phyloP scores from a whole-genome alignment of 2,113 vertebrate species.

The Mus musculus region GRCm39 chr7:76134501-76135000 shows the following conservation, averaged over 20 bases:
- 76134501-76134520: too few relatives aligned
- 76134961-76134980: too few relatives aligned
- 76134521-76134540: not conserved
- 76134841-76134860: not conserved
- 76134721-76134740: not conserved
- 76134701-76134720: not conserved
- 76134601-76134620: not conserved
- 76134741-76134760: not conserved
- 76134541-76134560: not conserved
- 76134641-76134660: not conserved
- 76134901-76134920: too few relatives aligned
- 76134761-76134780: not conserved
- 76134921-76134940: not conserved
- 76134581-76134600: too few relatives aligned
- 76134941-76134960: not conserved
- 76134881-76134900: not conserved
- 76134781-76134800: not conserved
- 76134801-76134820: too few relatives aligned
- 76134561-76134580: not conserved
- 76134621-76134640: not conserved
- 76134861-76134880: too few relatives aligned
- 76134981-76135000: not conserved
- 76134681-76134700: not conserved
- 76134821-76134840: not conserved
- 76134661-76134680: not conserved